Evolutionary conservation across 2,113 vertebrate genomes (phyloP).

Genomic region (Tenebrosternarchus preto): DNA sequence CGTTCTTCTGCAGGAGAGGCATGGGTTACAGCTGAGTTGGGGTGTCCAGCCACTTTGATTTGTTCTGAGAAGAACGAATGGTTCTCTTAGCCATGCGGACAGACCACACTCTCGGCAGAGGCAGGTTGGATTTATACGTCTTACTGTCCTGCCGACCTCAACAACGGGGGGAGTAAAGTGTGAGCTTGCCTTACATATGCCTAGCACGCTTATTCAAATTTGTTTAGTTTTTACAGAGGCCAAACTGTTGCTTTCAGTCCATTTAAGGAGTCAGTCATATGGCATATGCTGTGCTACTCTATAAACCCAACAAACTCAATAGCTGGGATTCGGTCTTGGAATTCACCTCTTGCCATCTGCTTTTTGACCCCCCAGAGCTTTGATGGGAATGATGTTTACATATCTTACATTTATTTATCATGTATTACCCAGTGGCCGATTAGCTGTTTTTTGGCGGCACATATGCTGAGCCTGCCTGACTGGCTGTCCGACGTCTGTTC

Average conservation of each 20-base stretch:
- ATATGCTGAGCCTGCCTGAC: conserved; percentile 14
- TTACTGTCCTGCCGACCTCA: too few species aligned
- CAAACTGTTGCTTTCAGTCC: not conserved
- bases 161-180: too few species aligned
- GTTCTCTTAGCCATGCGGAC: too few species aligned
- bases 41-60: too few species aligned
- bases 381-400: not conserved
- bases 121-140: too few species aligned
- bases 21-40: too few species aligned
- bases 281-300: conserved; percentile 1
- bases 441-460: conserved; percentile 25
- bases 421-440: conserved; percentile 8
- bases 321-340: not conserved
- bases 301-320: not conserved
- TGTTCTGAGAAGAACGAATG: too few species aligned
- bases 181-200: too few species aligned
- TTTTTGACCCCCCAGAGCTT: not conserved
- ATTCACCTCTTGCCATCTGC: conserved; percentile 4
- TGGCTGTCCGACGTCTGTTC: conserved; percentile 5
- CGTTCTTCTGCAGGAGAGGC: too few species aligned
- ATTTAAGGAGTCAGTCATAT: not conserved
- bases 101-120: too few species aligned
- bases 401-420: conserved; percentile 7
- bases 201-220: not conserved
- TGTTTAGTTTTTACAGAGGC: not conserved